Conservation (phyloP, 2,888 invertebrate species). For the Cheilosia vulpina region DNA sequence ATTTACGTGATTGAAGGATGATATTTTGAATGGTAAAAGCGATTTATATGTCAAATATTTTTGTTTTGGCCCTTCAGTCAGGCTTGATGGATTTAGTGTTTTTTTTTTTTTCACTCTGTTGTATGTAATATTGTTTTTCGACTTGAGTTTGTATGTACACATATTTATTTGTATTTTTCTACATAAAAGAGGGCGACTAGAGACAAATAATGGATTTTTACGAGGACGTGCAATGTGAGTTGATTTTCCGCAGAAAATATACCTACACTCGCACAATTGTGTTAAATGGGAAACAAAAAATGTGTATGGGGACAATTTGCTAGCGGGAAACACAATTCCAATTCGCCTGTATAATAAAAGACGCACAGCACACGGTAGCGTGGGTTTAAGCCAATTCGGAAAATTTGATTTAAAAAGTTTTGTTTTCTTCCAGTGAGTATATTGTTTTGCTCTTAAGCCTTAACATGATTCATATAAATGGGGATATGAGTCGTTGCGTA, state of each 20-base stretch:
- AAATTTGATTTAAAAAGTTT: not conserved
- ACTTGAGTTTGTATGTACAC: slow-evolving; percentile 3
- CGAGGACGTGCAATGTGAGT: slow-evolving; percentile 6
- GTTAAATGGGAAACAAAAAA: not conserved
- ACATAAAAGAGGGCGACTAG: not conserved
- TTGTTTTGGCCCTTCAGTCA: slow-evolving; percentile 18
- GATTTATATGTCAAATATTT: slow-evolving; percentile 71
- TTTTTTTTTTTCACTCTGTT: not conserved
- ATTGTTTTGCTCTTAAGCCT: not conserved
- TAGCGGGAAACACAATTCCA: not conserved
- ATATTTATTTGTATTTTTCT: not conserved
- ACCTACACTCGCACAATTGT: not conserved
- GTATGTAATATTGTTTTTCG: slow-evolving; percentile 10
- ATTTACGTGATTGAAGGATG: slow-evolving; percentile 68
- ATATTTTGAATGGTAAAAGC: slow-evolving; percentile 51
- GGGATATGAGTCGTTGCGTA: not conserved
- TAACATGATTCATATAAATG: not conserved
- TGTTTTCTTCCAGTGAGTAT: not conserved
- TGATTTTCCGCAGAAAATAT: slow-evolving; percentile 22
- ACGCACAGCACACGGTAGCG: not conserved
- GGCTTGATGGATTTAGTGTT: slow-evolving; percentile 1
- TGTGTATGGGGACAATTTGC: not conserved
- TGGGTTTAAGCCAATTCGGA: slow-evolving; percentile 11
- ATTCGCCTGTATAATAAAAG: not conserved
- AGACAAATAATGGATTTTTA: not conserved